These are phyloP conservation scores for Nestor notabilis DNA, from an alignment of 2,113 vertebrate species.

Conservation along the genomic window DNA sequence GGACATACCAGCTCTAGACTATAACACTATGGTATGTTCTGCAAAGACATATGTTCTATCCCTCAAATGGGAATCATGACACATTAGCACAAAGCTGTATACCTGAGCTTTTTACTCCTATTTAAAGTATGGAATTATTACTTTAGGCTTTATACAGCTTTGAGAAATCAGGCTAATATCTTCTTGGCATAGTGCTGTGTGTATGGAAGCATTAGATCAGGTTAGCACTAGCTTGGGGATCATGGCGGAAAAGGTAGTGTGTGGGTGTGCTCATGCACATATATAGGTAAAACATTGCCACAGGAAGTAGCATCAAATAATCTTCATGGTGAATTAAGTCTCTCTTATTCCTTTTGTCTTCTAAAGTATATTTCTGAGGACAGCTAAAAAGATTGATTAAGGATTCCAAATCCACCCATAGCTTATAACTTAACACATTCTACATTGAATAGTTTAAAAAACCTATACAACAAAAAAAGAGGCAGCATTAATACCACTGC, in stretches of 20 bases:
- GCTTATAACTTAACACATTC: neutral
- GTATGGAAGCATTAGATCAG: neutral
- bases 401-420: neutral
- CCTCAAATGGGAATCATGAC: neutral
- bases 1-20: neutral
- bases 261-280: too few relatives aligned
- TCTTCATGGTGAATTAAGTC: neutral
- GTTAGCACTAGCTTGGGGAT: neutral
- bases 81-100: neutral
- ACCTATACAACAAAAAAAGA: neutral
- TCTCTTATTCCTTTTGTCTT: neutral
- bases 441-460: neutral
- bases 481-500: neutral
- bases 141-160: neutral
- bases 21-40: fast-evolving
- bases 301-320: neutral
- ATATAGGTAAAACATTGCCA: neutral
- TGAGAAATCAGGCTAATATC: neutral
- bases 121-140: neutral
- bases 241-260: neutral
- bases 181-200: neutral
- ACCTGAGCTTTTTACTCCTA: neutral
- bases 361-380: neutral
- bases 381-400: neutral
- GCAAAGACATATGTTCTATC: neutral